Base-by-base conservation (phyloP, 1,140 invertebrate species). In the Aphelenchoides fujianensis region DNA sequence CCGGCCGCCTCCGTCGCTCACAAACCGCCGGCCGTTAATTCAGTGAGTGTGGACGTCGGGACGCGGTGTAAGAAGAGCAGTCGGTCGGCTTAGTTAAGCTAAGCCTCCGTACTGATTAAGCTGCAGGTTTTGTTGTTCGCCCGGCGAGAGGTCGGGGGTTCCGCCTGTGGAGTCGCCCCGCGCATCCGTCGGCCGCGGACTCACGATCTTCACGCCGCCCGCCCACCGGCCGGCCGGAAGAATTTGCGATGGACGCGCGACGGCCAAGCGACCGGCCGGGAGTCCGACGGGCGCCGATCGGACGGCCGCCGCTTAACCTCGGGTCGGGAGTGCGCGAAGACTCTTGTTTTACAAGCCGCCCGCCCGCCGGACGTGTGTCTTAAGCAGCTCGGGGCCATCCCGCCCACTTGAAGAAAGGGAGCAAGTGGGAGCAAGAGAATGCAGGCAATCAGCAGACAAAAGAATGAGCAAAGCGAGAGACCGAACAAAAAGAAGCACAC, bases 361-460 rank as follows among this genome's bases (percentile, higher is more conserved):
- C 12, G 41, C 41, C 23, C 12, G 12, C 12, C 23, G 41, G 12
- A 16, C 12, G 41, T 48, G 41, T 23, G 23, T 48, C 41, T 23
- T 12, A 48, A 48, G 41, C 41, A 23, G 23, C 23, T 48, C 23
- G 41, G 41, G n/a, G n/a, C 12, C 41, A 48, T 48, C 23, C 41
- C 41, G 41, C 41, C 41, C 41, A 48, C 41, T 48, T 48, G 41
- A 48, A 48, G 41, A 48, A 48, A 48, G 12, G n/a, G n/a, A n/a
- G n/a, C n/a, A n/a, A n/a, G n/a, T n/a, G n/a, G n/a, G n/a, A 48
- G 23, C 23, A 48, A 12, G 41, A 48, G 41, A 48, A 48, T 48
- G 41, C 23, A 16, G 41, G 41, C 12, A n/a, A n/a, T n/a, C n/a
- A n/a, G n/a, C n/a, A n/a, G n/a, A n/a, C n/a, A n/a, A n/a, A n/a